Evolutionary conservation across 2,888 invertebrate genomes (phyloP).

Genomic region (Asteroscopus sphinx): DNA sequence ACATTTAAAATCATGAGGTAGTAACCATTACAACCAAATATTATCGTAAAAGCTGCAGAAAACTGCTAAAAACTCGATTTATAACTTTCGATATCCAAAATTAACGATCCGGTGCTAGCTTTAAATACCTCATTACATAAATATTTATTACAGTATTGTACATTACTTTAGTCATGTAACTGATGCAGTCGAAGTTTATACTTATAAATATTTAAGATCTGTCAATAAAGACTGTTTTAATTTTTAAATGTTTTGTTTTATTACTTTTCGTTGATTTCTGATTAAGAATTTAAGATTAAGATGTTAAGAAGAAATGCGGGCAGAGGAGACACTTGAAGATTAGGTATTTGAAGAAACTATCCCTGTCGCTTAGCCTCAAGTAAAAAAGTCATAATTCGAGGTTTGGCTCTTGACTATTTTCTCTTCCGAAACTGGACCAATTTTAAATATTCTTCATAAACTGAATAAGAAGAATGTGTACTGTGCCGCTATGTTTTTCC

Average conservation of each 20-base stretch:
- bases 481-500: too few relatives aligned
- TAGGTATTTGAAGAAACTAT: too few relatives aligned
- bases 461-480: too few relatives aligned
- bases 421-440: too few relatives aligned
- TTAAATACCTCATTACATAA: conserved; percentile 60
- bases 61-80: conserved; percentile 30
- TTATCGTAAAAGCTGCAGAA: conserved; percentile 31
- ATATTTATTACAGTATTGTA: conserved; percentile 79
- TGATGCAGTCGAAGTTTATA: conserved; percentile 61
- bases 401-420: too few relatives aligned
- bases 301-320: too few relatives aligned
- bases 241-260: conserved; percentile 58
- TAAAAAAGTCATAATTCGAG: too few relatives aligned
- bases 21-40: conserved; percentile 32
- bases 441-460: too few relatives aligned
- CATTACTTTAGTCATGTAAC: conserved; percentile 65
- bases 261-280: conserved; percentile 36
- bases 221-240: conserved; percentile 84
- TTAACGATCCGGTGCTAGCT: conserved; percentile 50
- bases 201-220: conserved; percentile 72
- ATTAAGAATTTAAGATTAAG: too few relatives aligned
- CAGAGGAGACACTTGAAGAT: too few relatives aligned
- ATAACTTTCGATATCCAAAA: conserved; percentile 43
- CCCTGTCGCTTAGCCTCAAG: too few relatives aligned
- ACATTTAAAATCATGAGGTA: conserved; percentile 43